phyloP scores from a whole-genome alignment of 1,140 invertebrate genomes.

The Drosophila cardini region DNA sequence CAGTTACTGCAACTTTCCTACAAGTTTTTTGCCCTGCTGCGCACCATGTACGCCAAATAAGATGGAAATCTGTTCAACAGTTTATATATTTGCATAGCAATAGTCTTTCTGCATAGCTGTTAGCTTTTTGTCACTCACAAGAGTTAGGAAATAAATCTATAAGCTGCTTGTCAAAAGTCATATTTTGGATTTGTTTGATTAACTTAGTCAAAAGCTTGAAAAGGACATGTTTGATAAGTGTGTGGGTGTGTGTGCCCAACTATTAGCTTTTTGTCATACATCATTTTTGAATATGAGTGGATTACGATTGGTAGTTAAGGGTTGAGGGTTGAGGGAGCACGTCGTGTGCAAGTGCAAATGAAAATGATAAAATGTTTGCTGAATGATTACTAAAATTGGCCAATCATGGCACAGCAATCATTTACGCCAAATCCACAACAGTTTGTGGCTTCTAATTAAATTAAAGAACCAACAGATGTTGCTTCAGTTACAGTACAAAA shows the following conservation, averaged over 20 bases:
- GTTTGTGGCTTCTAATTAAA: constrained; percentile 75
- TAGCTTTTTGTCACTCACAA: neutral
- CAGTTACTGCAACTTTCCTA: constrained; percentile 68
- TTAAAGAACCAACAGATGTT: constrained; percentile 50
- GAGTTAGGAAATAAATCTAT: neutral
- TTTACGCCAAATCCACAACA: constrained; percentile 66
- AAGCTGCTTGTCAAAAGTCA: neutral
- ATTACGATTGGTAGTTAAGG: neutral
- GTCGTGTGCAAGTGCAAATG: constrained; percentile 33
- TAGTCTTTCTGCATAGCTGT: constrained; percentile 4
- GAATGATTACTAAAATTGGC: constrained; percentile 46
- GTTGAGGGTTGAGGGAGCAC: neutral
- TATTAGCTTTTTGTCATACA: constrained; percentile 1
- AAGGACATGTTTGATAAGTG: no score
- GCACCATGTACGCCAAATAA: constrained; percentile 67
- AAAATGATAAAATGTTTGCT: constrained; percentile 45
- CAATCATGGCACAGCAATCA: constrained; percentile 71
- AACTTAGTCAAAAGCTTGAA: neutral
- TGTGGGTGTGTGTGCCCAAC: neutral
- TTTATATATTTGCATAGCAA: neutral
- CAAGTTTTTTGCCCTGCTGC: constrained; percentile 68
- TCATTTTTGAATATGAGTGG: neutral
- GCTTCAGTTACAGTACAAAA: constrained; percentile 11
- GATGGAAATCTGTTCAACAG: neutral
- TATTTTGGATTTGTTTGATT: neutral